Percentiles rank a stretch among this genome's conserved stretches.
Conservation (phyloP, 2,888 invertebrate genomes). For the Chaetogeoica ovagalla region DNA sequence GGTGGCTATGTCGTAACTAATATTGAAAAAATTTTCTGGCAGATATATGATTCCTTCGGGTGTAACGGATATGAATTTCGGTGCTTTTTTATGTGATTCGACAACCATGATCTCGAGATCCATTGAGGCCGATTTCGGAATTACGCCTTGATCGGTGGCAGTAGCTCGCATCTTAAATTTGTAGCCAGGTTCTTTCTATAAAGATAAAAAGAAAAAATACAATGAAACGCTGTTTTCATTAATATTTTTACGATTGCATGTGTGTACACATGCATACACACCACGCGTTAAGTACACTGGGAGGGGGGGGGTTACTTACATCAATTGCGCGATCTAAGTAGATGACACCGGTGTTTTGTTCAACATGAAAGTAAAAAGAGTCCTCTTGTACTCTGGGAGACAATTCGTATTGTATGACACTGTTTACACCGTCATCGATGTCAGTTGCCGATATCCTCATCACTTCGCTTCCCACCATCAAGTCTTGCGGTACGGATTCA, state of each 20-base stretch:
- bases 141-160: constrained; percentile 76
- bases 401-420: constrained; percentile 73
- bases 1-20: constrained; percentile 70
- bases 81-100: constrained; percentile 84
- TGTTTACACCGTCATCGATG: constrained; percentile 89
- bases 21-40: constrained; percentile 75
- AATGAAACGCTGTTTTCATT: neutral
- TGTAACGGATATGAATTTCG: constrained; percentile 70
- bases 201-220: neutral
- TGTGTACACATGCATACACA: neutral
- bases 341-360: constrained; percentile 81
- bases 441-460: constrained; percentile 91
- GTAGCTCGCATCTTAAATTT: constrained; percentile 73
- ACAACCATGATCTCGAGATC: constrained; percentile 83
- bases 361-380: constrained; percentile 76
- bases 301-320: constrained; percentile 63
- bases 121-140: constrained; percentile 70
- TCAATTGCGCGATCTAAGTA: constrained; percentile 69
- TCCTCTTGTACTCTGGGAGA: constrained; percentile 62
- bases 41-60: constrained; percentile 66
- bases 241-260: neutral
- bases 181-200: constrained; percentile 67
- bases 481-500: constrained; percentile 82
- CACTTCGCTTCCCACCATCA: constrained; percentile 71
- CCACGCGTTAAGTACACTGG: no score